These are phyloP conservation scores for Lagorchestes hirsutus DNA, from an alignment of 2,797 vertebrate genomes.

Conservation along the genomic window DNA sequence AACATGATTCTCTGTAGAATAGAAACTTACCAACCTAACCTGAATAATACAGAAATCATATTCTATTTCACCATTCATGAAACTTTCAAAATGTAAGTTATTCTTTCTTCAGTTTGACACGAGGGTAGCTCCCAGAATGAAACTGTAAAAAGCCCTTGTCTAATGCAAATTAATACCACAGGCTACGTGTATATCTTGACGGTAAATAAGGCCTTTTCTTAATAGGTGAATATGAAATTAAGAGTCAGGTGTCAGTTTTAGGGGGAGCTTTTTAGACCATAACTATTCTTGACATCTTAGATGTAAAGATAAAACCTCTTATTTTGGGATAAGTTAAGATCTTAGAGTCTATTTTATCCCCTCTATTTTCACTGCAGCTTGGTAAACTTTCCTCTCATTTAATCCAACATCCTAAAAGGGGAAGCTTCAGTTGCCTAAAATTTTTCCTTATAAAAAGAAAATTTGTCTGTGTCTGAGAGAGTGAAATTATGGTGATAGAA, in stretches of 20 bases:
- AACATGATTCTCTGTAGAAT: background rate
- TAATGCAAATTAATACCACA: conserved; percentile 79
- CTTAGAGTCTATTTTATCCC: background rate
- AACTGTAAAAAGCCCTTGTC: background rate
- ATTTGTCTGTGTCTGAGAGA: background rate
- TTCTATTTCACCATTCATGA: background rate
- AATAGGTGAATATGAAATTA: conserved; percentile 30
- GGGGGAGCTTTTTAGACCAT: background rate
- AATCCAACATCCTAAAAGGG: background rate
- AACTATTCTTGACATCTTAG: background rate
- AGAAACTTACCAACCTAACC: background rate
- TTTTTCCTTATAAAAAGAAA: background rate
- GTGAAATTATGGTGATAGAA: background rate
- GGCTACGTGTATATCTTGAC: conserved; percentile 70
- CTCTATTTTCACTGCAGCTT: background rate
- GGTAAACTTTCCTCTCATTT: background rate
- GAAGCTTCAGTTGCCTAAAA: background rate
- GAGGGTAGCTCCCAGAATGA: background rate
- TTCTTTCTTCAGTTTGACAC: background rate
- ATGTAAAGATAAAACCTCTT: background rate
- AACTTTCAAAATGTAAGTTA: background rate
- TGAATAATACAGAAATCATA: background rate
- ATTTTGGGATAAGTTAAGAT: background rate
- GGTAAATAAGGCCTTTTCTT: conserved; percentile 58
- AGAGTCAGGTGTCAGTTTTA: background rate